These are phyloP conservation scores for Calosoma granatense DNA, from an alignment of 1,140 invertebrate genomes.

Conservation along the genomic window DNA sequence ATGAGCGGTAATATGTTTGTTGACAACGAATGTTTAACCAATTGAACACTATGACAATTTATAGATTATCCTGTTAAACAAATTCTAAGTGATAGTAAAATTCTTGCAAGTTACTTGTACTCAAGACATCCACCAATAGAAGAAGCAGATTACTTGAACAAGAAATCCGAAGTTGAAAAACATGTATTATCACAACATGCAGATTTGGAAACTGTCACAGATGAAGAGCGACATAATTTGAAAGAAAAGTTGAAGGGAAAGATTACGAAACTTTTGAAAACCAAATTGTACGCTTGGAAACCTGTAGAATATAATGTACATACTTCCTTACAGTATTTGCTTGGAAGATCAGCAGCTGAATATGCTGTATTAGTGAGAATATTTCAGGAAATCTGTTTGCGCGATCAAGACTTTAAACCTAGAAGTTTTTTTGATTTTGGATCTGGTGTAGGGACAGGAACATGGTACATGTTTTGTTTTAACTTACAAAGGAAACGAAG, in stretches of 20 bases:
- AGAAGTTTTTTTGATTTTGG: slow-evolving; percentile 80
- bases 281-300: slow-evolving; percentile 57
- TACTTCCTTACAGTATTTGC: slow-evolving; percentile 55
- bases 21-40: no score
- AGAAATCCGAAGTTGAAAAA: slow-evolving; percentile 29
- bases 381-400: slow-evolving; percentile 59
- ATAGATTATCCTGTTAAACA: slow-evolving; percentile 42
- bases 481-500: slow-evolving; percentile 11
- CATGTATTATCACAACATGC: slow-evolving; percentile 37
- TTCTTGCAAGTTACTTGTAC: slow-evolving; percentile 48
- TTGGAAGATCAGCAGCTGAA: slow-evolving; percentile 56
- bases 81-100: slow-evolving; percentile 39
- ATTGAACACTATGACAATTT: no score
- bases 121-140: slow-evolving; percentile 51
- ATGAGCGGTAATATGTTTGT: slow-evolving; percentile 44
- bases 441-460: slow-evolving; percentile 73
- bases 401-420: slow-evolving; percentile 60
- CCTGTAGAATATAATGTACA: slow-evolving; percentile 56
- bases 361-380: slow-evolving; percentile 62
- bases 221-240: slow-evolving; percentile 18
- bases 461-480: slow-evolving; percentile 47
- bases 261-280: slow-evolving; percentile 39
- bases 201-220: slow-evolving; percentile 45
- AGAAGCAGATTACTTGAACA: slow-evolving; percentile 43
- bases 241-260: slow-evolving; percentile 24